Percentiles rank a stretch among this genome's conserved stretches.
phyloP scores from a whole-genome alignment of 35 echinoderm and acorn worm species.

The Apostichopus parvimensis region DNA sequence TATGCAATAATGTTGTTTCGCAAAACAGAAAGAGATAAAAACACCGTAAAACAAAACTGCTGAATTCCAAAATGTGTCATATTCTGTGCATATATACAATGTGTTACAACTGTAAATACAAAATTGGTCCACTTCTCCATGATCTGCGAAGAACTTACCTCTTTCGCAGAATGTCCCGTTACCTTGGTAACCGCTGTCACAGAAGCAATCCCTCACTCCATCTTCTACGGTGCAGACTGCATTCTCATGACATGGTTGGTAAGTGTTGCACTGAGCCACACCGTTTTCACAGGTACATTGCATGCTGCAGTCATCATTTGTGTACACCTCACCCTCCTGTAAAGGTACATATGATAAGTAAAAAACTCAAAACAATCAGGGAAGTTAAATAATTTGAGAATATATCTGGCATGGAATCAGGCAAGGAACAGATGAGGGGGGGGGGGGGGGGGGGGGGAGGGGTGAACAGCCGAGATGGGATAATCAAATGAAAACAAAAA shows the following conservation, averaged over 20 bases:
- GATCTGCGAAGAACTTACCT: slow-evolving; percentile 28
- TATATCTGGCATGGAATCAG: too few relatives aligned
- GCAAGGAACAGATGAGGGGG: too few relatives aligned
- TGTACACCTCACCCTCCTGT: slow-evolving; percentile 45
- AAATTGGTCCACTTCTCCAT: too few relatives aligned
- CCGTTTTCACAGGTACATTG: slow-evolving; percentile 49
- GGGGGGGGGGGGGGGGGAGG: too few relatives aligned
- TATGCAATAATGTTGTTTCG: too few relatives aligned
- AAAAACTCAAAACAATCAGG: too few relatives aligned
- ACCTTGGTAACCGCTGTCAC: slow-evolving; percentile 61
- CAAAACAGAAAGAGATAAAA: neutral
- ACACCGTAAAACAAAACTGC: neutral
- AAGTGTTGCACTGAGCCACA: slow-evolving; percentile 7
- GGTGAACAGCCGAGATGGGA: too few relatives aligned
- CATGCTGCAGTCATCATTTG: slow-evolving; percentile 29
- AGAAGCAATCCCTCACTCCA: slow-evolving; percentile 87
- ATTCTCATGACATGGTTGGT: slow-evolving; percentile 49
- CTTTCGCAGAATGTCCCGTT: slow-evolving; percentile 58
- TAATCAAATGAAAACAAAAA: too few relatives aligned
- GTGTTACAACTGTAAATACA: too few relatives aligned
- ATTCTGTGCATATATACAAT: neutral
- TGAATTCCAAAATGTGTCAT: neutral
- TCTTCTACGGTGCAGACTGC: slow-evolving; percentile 62
- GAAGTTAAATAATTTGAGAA: too few relatives aligned
- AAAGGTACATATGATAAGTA: too few relatives aligned